A percentile compares a stretch with the other conserved stretches of the same genome.
phyloP scores from a whole-genome alignment of 2,113 vertebrate genomes.

The Glareola pratincola region DNA sequence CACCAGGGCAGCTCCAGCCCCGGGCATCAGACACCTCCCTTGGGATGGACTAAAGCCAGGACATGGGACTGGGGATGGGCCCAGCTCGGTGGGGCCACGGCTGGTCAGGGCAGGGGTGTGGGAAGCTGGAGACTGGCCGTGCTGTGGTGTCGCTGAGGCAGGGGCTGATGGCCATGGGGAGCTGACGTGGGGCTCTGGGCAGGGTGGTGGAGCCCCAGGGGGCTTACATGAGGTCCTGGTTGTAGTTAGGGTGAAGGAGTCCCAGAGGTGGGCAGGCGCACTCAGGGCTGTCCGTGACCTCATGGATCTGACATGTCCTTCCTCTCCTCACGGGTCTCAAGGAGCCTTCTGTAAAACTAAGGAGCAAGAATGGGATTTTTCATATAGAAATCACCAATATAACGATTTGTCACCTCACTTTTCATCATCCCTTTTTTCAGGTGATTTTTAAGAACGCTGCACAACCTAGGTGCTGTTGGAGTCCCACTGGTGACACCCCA shows the following conservation, averaged over 20 bases:
- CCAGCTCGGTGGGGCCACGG: neutral
- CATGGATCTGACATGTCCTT: neutral
- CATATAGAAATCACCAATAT: neutral
- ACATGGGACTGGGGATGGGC: too few relatives aligned
- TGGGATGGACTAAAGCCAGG: neutral
- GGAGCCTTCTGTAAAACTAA: neutral
- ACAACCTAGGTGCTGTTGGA: neutral
- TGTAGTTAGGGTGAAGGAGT: too few relatives aligned
- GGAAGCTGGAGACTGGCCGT: neutral
- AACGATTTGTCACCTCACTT: neutral
- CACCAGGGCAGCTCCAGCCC: neutral
- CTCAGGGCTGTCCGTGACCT: neutral
- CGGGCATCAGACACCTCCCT: accelerated
- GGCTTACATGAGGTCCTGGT: neutral
- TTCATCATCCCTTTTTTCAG: neutral
- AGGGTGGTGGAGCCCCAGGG: neutral
- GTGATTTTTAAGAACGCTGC: neutral
- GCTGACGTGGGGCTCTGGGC: neutral
- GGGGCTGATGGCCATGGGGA: neutral
- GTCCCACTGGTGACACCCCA: neutral
- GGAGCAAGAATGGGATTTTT: neutral
- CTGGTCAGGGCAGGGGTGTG: neutral
- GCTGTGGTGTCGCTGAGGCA: neutral
- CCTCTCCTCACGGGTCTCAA: neutral
- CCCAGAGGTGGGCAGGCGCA: neutral